Evolutionary conservation across 2,797 vertebrate genomes (phyloP).

Genomic region (Jordanella pulchra): DNA sequence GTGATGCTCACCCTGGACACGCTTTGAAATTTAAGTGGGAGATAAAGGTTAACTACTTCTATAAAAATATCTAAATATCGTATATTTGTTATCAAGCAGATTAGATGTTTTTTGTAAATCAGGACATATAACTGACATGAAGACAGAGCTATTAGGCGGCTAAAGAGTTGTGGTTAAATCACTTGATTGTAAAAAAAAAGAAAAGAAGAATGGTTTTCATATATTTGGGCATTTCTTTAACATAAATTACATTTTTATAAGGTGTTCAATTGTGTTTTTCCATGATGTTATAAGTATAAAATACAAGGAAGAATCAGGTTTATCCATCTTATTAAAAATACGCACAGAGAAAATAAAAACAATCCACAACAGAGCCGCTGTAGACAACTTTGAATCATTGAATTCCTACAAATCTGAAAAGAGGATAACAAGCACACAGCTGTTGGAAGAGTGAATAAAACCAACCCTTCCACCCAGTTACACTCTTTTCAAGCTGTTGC

Average conservation of each 20-base stretch:
- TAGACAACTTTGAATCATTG: conserved; percentile 20
- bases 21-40: conserved; percentile 10
- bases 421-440: conserved; percentile 38
- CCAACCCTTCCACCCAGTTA: conserved; percentile 54
- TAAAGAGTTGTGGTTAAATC: too few relatives aligned
- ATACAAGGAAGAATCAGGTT: background rate
- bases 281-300: background rate
- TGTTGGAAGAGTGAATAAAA: conserved; percentile 52
- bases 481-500: conserved; percentile 34
- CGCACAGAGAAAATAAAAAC: background rate
- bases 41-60: background rate
- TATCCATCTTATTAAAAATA: background rate
- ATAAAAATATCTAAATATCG: background rate
- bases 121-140: background rate
- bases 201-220: background rate
- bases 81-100: too few relatives aligned
- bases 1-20: conserved; percentile 18
- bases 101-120: background rate
- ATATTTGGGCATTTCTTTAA: background rate
- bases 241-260: background rate
- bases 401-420: conserved; percentile 31
- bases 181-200: background rate
- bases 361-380: conserved; percentile 16
- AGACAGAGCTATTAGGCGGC: background rate
- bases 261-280: background rate